These are phyloP conservation scores for Calypte anna DNA, from an alignment of 2,113 vertebrate species.

Conservation along the genomic window DNA sequence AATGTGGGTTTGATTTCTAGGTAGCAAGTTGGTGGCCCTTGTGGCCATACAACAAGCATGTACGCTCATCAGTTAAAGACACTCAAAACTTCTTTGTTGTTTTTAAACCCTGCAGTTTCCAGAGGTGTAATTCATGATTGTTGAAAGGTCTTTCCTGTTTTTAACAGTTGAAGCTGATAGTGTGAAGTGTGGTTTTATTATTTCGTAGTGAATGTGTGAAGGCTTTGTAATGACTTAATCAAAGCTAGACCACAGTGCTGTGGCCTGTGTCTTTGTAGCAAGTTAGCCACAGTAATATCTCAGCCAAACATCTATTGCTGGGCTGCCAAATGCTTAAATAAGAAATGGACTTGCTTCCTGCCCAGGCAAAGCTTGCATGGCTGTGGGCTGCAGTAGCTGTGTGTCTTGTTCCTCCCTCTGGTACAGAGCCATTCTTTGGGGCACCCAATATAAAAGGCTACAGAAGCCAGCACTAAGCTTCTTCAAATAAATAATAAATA, in stretches of 20 bases:
- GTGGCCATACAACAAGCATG: rapidly evolving
- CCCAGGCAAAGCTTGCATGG: background rate
- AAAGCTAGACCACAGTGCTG: background rate
- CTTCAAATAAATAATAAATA: background rate
- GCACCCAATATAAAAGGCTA: background rate
- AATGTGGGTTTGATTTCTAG: background rate
- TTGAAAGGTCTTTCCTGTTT: background rate
- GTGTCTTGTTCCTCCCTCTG: background rate
- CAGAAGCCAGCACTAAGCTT: background rate
- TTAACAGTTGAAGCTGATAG: background rate
- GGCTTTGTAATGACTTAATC: background rate
- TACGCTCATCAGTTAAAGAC: background rate
- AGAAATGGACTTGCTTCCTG: background rate
- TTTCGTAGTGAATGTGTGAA: background rate
- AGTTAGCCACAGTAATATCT: background rate
- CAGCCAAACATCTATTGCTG: background rate
- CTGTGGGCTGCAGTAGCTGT: background rate
- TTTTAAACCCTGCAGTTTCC: background rate
- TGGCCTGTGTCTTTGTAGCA: background rate
- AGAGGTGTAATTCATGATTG: background rate
- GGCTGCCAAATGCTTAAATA: background rate
- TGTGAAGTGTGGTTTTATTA: background rate
- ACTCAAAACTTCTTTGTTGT: background rate
- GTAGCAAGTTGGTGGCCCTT: background rate
- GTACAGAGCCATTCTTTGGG: background rate